phyloP scores from a whole-genome alignment of 2,113 vertebrate genomes.

The Saimiri boliviensis region DNA sequence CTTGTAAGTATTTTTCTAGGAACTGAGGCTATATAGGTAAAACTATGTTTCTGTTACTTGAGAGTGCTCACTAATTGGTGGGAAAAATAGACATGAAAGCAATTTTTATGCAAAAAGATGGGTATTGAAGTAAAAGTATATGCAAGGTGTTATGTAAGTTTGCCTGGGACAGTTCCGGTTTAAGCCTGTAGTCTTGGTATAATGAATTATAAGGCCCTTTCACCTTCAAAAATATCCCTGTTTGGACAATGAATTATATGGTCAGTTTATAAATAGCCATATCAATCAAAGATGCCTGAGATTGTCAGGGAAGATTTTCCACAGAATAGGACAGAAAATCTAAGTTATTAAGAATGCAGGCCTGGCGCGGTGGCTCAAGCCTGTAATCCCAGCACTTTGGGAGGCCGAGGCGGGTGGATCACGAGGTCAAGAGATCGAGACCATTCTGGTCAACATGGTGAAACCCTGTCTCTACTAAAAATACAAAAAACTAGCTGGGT shows the following conservation, averaged over 20 bases:
- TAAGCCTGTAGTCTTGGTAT: background rate
- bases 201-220: slow-evolving; percentile 25
- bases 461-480: too few relatives aligned
- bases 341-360: slow-evolving; percentile 41
- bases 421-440: too few relatives aligned
- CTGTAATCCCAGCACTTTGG: too few relatives aligned
- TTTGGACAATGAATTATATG: slow-evolving; percentile 7
- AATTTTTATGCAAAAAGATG: background rate
- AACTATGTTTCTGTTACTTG: background rate
- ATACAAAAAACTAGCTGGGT: too few relatives aligned
- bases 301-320: slow-evolving; percentile 33
- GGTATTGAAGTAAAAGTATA: background rate
- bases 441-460: too few relatives aligned
- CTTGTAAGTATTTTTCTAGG: background rate
- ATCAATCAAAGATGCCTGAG: background rate
- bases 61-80: background rate
- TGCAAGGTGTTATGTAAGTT: background rate
- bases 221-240: background rate
- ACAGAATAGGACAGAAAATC: slow-evolving; percentile 38
- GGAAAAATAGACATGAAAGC: background rate
- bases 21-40: background rate
- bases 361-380: too few relatives aligned
- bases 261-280: background rate
- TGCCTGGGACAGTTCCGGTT: background rate
- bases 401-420: too few relatives aligned